A percentile compares a stretch with the other conserved stretches of the same genome.
Evolutionary conservation across 1,140 invertebrate genomes (phyloP).

Genomic region (Gonioctena quinquepunctata): DNA sequence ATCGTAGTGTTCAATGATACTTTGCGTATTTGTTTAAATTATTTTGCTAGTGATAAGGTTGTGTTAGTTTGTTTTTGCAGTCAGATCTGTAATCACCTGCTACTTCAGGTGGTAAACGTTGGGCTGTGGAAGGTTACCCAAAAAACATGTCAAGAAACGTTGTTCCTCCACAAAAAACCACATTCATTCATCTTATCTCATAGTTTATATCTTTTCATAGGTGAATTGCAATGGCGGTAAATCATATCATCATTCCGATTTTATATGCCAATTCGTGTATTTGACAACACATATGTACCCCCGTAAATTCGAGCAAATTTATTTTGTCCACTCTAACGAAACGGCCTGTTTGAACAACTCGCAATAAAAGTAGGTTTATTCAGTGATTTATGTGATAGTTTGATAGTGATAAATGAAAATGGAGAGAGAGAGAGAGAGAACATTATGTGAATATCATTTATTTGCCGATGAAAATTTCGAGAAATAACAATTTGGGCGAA

Average conservation of each 20-base stretch:
- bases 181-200: too few relatives aligned
- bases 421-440: neutral
- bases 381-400: constrained; percentile 14
- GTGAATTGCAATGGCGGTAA: too few relatives aligned
- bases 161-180: too few relatives aligned
- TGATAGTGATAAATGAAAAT: constrained; percentile 18
- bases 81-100: too few relatives aligned
- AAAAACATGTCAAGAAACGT: too few relatives aligned
- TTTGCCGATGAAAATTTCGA: neutral
- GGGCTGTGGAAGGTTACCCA: too few relatives aligned
- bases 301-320: constrained; percentile 16
- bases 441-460: neutral
- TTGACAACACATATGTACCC: neutral
- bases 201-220: too few relatives aligned
- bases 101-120: too few relatives aligned
- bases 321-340: constrained; percentile 2
- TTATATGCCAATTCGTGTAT: neutral
- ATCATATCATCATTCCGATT: neutral
- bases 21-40: too few relatives aligned
- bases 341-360: constrained; percentile 9
- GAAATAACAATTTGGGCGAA: neutral
- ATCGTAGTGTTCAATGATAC: too few relatives aligned
- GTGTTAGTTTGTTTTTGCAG: too few relatives aligned
- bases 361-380: constrained; percentile 20
- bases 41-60: too few relatives aligned